phyloP scores from a whole-genome alignment of 2,797 vertebrate species.

The Emys orbicularis region DNA sequence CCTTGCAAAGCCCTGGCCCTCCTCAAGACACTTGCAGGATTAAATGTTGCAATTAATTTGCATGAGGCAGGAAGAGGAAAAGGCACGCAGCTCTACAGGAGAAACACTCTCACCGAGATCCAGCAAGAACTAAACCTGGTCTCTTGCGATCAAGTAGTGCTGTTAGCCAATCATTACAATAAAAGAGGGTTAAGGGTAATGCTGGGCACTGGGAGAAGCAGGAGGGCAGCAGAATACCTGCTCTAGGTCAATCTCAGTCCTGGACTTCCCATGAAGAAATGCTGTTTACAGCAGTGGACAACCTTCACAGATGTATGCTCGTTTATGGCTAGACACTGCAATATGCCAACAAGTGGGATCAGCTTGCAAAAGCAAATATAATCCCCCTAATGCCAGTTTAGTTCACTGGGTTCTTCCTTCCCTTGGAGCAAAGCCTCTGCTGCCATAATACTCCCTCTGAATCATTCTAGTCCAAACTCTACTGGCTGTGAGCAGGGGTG shows the following conservation, averaged over 20 bases:
- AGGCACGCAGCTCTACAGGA: background rate
- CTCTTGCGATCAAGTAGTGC: fast-evolving
- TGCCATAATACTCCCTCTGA: fast-evolving
- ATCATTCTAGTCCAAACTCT: background rate
- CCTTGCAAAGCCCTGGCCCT: background rate
- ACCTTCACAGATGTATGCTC: background rate
- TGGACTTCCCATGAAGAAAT: background rate
- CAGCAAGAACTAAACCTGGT: too few relatives aligned
- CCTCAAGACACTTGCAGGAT: background rate
- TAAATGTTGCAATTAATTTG: background rate
- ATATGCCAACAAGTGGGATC: background rate
- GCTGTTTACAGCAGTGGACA: fast-evolving
- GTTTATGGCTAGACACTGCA: background rate
- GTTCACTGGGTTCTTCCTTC: fast-evolving
- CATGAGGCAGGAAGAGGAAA: background rate
- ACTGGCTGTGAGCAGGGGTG: background rate
- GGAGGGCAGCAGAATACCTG: background rate
- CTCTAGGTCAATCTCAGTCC: fast-evolving
- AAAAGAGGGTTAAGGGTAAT: background rate
- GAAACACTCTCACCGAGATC: background rate
- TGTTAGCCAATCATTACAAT: fast-evolving
- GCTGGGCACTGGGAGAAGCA: too few relatives aligned
- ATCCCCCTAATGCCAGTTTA: fast-evolving
- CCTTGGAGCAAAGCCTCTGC: background rate
- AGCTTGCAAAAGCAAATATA: fast-evolving